Evolutionary conservation across 2,113 vertebrate genomes (phyloP).

Genomic region (Lycocorax pyrrhopterus): DNA sequence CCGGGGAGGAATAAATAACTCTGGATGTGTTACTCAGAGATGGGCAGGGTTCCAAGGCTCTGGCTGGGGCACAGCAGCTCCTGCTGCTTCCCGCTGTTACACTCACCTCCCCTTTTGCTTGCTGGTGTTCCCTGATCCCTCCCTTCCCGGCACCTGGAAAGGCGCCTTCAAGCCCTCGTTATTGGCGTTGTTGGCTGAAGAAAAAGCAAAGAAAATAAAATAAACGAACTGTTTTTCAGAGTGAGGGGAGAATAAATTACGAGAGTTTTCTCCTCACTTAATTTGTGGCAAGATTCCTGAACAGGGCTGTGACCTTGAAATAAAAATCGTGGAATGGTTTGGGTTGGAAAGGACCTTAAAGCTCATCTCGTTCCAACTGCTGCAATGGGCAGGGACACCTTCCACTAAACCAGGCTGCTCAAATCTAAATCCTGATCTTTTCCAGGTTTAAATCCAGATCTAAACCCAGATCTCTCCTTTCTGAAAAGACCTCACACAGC

Average conservation of each 20-base stretch:
- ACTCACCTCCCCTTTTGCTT: background rate
- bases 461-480: background rate
- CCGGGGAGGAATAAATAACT: background rate
- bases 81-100: background rate
- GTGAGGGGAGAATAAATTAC: background rate
- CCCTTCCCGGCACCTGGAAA: rapidly evolving
- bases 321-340: background rate
- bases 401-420: background rate
- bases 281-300: background rate
- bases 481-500: background rate
- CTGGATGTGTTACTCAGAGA: background rate
- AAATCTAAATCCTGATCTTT: background rate
- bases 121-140: background rate
- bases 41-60: conserved; percentile 15
- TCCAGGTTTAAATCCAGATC: background rate
- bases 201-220: background rate
- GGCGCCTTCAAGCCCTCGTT: background rate
- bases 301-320: too few relatives aligned
- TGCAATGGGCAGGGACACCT: background rate
- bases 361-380: background rate
- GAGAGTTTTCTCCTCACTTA: background rate
- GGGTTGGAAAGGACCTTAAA: background rate
- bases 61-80: background rate
- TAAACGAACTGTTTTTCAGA: background rate
- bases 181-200: background rate